These are phyloP conservation scores for Bos javanicus DNA, from an alignment of 2,113 vertebrate species.

Conservation along the genomic window DNA sequence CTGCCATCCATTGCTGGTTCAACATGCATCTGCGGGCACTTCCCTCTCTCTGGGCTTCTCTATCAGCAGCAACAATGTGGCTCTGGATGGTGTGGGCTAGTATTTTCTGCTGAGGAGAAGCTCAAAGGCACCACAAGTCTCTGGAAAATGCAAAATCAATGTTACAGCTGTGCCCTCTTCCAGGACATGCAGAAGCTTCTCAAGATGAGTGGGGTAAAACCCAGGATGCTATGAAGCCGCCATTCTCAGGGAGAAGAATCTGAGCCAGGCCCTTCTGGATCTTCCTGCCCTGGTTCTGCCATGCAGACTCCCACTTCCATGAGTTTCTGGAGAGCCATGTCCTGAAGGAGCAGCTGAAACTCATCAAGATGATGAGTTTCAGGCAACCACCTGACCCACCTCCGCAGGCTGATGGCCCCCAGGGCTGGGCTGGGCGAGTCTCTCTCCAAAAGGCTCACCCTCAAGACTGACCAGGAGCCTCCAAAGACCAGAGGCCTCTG, in stretches of 20 bases:
- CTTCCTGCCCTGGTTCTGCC: not conserved
- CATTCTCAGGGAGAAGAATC: not conserved
- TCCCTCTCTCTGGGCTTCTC: not conserved
- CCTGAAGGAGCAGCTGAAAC: not conserved
- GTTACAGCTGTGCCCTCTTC: not conserved
- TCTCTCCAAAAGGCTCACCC: not conserved
- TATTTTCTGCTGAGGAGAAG: not conserved
- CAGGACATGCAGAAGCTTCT: not conserved
- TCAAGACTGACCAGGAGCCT: not conserved
- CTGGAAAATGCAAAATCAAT: not conserved
- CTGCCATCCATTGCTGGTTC: not conserved
- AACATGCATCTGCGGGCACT: not conserved
- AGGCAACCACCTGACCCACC: not conserved
- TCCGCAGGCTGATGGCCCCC: not conserved
- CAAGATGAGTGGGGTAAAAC: not conserved
- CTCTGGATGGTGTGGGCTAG: not conserved
- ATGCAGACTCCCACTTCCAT: rapidly evolving
- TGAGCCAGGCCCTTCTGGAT: not conserved
- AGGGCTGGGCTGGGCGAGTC: not conserved
- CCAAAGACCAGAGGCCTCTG: not conserved
- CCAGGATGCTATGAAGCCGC: not conserved
- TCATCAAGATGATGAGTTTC: not conserved
- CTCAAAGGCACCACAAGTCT: not conserved
- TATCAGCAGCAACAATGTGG: not conserved
- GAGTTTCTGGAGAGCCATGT: not conserved